Evolutionary conservation across 2,113 vertebrate species (phyloP).

Genomic region (Nycticryphes semicollaris): DNA sequence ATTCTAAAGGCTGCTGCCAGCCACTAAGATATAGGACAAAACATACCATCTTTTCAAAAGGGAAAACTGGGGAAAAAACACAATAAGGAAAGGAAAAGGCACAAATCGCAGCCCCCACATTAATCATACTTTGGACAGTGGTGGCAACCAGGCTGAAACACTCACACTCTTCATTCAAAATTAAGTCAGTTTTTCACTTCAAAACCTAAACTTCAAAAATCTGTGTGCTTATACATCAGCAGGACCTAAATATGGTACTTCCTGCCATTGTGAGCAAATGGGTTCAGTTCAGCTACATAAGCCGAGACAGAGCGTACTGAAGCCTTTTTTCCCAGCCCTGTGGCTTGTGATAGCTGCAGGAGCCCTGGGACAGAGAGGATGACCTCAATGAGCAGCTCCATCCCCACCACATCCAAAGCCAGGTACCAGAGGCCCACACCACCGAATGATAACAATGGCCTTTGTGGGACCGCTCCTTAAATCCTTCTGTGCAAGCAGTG

Average conservation of each 20-base stretch:
- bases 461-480: background rate
- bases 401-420: background rate
- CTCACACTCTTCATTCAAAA: background rate
- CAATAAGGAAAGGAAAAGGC: background rate
- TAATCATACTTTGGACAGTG: background rate
- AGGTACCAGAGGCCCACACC: accelerated
- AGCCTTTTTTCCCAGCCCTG: background rate
- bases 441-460: accelerated
- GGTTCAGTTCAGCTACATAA: background rate
- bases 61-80: background rate
- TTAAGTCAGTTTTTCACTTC: background rate
- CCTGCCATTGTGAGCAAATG: conserved; percentile 7
- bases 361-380: background rate
- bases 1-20: background rate
- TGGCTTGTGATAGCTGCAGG: background rate
- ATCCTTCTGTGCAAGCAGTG: background rate
- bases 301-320: background rate
- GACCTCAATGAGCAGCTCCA: background rate
- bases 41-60: background rate
- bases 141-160: background rate
- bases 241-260: background rate
- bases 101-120: background rate
- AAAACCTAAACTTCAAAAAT: background rate
- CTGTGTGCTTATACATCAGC: background rate
- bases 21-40: background rate